Evolutionary conservation across 1,140 invertebrate genomes (phyloP).

Genomic region (Hycleus cichorii): DNA sequence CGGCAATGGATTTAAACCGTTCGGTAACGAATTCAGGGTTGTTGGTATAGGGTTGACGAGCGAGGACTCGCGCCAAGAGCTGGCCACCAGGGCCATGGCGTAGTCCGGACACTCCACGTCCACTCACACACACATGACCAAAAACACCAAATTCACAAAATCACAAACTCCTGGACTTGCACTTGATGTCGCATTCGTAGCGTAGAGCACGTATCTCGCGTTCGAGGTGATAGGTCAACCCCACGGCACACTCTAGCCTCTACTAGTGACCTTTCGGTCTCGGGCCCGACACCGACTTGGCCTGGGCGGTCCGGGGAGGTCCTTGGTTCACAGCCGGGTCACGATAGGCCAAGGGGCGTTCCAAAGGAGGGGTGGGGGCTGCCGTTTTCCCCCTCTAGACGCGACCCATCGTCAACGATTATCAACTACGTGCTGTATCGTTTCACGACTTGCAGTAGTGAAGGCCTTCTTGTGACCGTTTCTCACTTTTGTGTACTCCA

Average conservation of each 20-base stretch:
- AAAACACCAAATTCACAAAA: conserved; percentile 20
- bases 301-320: conserved; percentile 40
- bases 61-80: conserved; percentile 60
- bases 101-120: conserved; percentile 46
- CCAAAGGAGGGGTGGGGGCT: conserved; percentile 17
- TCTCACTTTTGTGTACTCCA: conserved; percentile 4
- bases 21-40: conserved; percentile 40
- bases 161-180: conserved; percentile 21
- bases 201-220: conserved; percentile 34
- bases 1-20: conserved; percentile 36
- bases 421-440: conserved; percentile 4
- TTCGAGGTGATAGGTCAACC: conserved; percentile 41
- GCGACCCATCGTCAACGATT: background rate
- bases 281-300: conserved; percentile 40
- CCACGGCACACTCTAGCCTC: conserved; percentile 41
- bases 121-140: conserved; percentile 19
- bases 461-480: background rate
- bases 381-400: background rate
- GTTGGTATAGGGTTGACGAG: conserved; percentile 40
- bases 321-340: conserved; percentile 40
- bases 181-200: conserved; percentile 21
- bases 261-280: conserved; percentile 42
- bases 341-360: conserved; percentile 41
- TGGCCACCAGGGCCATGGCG: conserved; percentile 62
- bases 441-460: conserved; percentile 9